Evolutionary conservation across 1,140 invertebrate genomes (phyloP).

Genomic region (Melipona quadrifasciata): DNA sequence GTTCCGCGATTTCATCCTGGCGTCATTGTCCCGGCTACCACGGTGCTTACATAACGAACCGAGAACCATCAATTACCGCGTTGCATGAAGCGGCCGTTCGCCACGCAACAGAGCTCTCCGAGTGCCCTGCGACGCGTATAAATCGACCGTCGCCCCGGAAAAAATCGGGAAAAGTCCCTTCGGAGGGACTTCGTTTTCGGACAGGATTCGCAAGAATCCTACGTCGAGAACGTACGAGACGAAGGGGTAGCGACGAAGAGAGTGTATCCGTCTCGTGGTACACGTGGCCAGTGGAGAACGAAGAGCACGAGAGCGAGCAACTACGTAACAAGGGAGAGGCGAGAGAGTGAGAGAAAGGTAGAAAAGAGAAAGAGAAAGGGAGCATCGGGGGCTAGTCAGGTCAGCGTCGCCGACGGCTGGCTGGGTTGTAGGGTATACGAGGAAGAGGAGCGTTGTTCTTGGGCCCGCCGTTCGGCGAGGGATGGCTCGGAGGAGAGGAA

Average conservation of each 20-base stretch:
- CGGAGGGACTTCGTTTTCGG: too few species aligned
- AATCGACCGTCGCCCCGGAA: not conserved
- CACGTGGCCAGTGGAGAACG: slow-evolving; percentile 50
- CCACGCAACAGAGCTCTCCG: not conserved
- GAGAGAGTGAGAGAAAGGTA: slow-evolving; percentile 4
- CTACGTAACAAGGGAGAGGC: not conserved
- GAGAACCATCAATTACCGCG: slow-evolving; percentile 20
- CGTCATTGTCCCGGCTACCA: slow-evolving; percentile 13
- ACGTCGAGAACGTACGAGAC: too few species aligned
- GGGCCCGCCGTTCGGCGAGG: slow-evolving; percentile 71
- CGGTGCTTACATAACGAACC: slow-evolving; percentile 14
- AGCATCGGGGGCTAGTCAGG: slow-evolving; percentile 65
- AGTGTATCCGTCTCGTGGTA: not conserved
- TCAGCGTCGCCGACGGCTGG: slow-evolving; percentile 65
- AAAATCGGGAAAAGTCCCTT: not conserved
- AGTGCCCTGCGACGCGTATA: not conserved
- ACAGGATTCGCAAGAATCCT: too few species aligned
- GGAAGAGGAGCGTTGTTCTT: slow-evolving; percentile 76
- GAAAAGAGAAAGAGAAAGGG: slow-evolving; percentile 35
- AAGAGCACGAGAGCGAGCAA: slow-evolving; percentile 23
- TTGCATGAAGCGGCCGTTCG: slow-evolving; percentile 1
- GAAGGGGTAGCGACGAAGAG: too few species aligned
- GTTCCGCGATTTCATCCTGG: slow-evolving; percentile 11
- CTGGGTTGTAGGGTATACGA: slow-evolving; percentile 71
- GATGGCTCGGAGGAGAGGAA: slow-evolving; percentile 77